Percentiles rank a stretch among this genome's conserved stretches.
These are phyloP conservation scores for Apeltes quadracus DNA, from an alignment of 2,113 vertebrate genomes.

Conservation along the genomic window DNA sequence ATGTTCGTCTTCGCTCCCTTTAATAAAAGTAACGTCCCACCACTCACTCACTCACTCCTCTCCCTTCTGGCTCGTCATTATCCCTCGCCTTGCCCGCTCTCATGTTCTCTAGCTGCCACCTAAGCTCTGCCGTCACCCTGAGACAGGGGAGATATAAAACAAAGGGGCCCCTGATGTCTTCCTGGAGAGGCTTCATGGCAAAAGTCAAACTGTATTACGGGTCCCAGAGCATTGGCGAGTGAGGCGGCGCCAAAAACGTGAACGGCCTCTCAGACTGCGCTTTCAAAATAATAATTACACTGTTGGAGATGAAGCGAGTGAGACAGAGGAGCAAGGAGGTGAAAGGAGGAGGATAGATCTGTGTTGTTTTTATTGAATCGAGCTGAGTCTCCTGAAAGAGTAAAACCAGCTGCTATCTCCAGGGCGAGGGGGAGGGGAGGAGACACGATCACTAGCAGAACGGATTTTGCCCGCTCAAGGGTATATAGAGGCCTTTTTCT, in stretches of 20 bases:
- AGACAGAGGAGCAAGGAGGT: slow-evolving; percentile 52
- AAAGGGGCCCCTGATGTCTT: slow-evolving; percentile 67
- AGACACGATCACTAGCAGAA: slow-evolving; percentile 32
- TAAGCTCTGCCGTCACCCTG: slow-evolving; percentile 35
- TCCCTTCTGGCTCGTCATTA: slow-evolving; percentile 7
- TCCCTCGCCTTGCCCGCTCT: slow-evolving; percentile 2
- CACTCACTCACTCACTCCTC: slow-evolving; percentile 10
- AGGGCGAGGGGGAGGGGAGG: slow-evolving; percentile 35
- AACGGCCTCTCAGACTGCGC: slow-evolving; percentile 61
- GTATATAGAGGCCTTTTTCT: slow-evolving; percentile 33
- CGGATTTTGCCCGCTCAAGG: slow-evolving; percentile 40
- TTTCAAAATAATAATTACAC: slow-evolving; percentile 79
- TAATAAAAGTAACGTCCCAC: slow-evolving; percentile 10
- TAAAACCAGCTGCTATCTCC: slow-evolving; percentile 76
- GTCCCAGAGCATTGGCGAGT: slow-evolving; percentile 52
- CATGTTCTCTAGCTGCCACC: slow-evolving; percentile 10
- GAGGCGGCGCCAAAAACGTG: slow-evolving; percentile 63
- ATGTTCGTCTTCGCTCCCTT: slow-evolving; percentile 32
- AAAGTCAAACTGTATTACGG: slow-evolving; percentile 76
- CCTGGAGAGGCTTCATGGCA: slow-evolving; percentile 69
- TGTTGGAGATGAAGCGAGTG: slow-evolving; percentile 57
- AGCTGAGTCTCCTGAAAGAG: slow-evolving; percentile 67
- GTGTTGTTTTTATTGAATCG: slow-evolving; percentile 73
- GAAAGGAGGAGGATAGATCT: slow-evolving; percentile 58
- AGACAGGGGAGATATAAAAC: slow-evolving; percentile 35